phyloP scores from a whole-genome alignment of 2,113 vertebrate species.

The Aspiorhynchus laticeps region DNA sequence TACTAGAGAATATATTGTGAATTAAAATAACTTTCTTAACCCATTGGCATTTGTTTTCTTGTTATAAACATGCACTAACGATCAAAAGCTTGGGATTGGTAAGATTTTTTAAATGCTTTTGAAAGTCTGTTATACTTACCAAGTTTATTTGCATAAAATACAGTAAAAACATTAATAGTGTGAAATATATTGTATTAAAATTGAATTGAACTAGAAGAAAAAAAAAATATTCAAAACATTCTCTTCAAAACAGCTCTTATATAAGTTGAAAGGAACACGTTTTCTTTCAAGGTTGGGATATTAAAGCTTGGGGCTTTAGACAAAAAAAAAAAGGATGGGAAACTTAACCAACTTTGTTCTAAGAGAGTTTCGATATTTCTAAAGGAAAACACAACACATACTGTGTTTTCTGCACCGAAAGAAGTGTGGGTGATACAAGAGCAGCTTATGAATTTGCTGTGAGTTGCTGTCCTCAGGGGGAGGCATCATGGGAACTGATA shows the following conservation, averaged over 20 bases:
- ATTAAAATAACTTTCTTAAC: background rate
- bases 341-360: background rate
- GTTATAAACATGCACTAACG: background rate
- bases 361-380: background rate
- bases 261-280: background rate
- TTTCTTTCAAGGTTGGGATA: slow-evolving; percentile 8
- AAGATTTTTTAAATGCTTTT: background rate
- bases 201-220: background rate
- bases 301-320: background rate
- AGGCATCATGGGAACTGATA: slow-evolving; percentile 38
- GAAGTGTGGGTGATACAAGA: background rate
- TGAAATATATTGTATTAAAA: background rate
- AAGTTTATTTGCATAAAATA: background rate
- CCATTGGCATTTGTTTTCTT: background rate
- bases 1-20: too few species aligned
- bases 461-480: slow-evolving; percentile 25
- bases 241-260: background rate
- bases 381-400: background rate
- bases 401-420: background rate
- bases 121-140: background rate
- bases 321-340: background rate
- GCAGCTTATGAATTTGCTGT: background rate
- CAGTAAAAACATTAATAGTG: background rate
- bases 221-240: background rate
- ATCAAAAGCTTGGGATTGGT: background rate